phyloP scores from a whole-genome alignment of 2,113 vertebrate species.

The Dicentrarchus labrax region DNA sequence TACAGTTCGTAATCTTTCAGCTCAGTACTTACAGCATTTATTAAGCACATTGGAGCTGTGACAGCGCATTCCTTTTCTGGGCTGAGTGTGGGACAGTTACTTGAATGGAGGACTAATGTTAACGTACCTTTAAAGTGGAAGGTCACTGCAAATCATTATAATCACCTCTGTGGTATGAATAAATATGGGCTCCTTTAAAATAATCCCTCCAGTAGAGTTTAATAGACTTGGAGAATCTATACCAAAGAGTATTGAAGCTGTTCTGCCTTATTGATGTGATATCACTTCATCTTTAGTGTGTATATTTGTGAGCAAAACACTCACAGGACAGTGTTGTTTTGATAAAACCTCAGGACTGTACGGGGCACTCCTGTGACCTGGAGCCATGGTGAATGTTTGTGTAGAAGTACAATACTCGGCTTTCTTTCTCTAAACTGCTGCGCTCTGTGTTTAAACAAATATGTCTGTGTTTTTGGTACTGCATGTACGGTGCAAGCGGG shows the following conservation, averaged over 20 bases:
- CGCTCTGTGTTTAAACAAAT: slow-evolving; percentile 52
- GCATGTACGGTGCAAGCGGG: background rate
- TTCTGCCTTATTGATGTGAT: background rate
- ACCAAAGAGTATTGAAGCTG: background rate
- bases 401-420: slow-evolving; percentile 62
- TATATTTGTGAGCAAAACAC: background rate
- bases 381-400: slow-evolving; percentile 50
- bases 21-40: background rate
- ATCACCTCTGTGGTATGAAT: background rate
- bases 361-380: slow-evolving; percentile 20
- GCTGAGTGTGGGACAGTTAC: background rate
- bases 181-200: background rate
- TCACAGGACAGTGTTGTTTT: slow-evolving; percentile 53
- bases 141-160: background rate
- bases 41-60: background rate
- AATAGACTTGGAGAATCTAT: background rate
- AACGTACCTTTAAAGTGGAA: background rate
- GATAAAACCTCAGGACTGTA: slow-evolving; percentile 13
- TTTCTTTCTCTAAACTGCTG: slow-evolving; percentile 59
- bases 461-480: slow-evolving; percentile 61
- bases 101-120: background rate
- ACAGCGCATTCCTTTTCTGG: too few relatives aligned
- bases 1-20: too few relatives aligned
- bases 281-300: background rate
- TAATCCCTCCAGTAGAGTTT: background rate